Evolutionary conservation across 1,140 invertebrate species (phyloP).

Genomic region (Chlorops oryzae): DNA sequence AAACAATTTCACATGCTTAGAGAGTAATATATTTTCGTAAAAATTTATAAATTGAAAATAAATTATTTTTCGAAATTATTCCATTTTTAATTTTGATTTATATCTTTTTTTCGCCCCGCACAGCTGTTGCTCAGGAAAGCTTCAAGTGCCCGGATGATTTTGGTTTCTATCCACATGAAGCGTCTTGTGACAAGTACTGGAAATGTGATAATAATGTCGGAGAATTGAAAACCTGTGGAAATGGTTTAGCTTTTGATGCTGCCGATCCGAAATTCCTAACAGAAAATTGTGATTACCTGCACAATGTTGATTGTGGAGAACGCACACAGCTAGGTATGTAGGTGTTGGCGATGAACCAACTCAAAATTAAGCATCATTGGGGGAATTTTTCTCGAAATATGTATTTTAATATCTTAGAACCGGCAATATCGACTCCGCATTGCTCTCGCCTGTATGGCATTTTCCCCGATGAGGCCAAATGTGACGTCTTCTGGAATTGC

Average conservation of each 20-base stretch:
- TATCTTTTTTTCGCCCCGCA: conserved; percentile 22
- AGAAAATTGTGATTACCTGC: conserved; percentile 91
- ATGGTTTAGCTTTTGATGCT: conserved; percentile 87
- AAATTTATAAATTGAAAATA: not conserved
- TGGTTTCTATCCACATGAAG: conserved; percentile 85
- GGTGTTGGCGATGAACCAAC: not conserved
- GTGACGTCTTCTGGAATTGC: conserved; percentile 93
- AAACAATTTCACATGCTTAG: too few relatives aligned
- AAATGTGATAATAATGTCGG: conserved; percentile 85
- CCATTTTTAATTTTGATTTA: conserved; percentile 5
- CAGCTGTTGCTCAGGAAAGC: conserved; percentile 66
- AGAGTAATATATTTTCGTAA: too few relatives aligned
- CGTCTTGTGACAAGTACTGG: conserved; percentile 92
- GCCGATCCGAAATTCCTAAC: conserved; percentile 81
- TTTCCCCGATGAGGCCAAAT: conserved; percentile 81
- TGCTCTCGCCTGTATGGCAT: conserved; percentile 86
- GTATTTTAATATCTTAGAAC: conserved; percentile 54
- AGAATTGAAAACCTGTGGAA: conserved; percentile 87
- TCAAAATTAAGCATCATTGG: not conserved
- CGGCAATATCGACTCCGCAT: conserved; percentile 76
- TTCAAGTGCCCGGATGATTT: conserved; percentile 94
- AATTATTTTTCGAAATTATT: not conserved
- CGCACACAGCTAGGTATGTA: conserved; percentile 71
- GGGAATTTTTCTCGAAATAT: not conserved
- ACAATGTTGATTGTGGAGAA: conserved; percentile 91